Evolutionary conservation across 2,888 invertebrate genomes (phyloP), one percentile per base, ranked within the genome.

Genomic region (Heliconius charithonia): DNA sequence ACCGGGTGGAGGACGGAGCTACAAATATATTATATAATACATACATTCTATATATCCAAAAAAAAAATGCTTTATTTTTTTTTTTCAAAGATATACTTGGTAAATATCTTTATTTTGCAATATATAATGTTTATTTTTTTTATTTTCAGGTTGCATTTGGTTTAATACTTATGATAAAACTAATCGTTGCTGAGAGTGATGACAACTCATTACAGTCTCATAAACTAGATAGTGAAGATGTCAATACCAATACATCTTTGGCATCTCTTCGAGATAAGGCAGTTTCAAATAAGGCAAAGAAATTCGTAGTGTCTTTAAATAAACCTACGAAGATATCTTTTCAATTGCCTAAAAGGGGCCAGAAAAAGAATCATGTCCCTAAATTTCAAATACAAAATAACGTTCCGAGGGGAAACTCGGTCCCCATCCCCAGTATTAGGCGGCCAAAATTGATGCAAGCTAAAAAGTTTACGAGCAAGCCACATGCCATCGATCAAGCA

Each of bases 391-490:
- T 37, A 66, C 66, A 66, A 37, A 22, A 66, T 10, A 66, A 66
- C 22, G 37, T 32, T 37, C 19, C 19, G 22, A 66, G 22, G 12
- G n/a, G 22, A n/a, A 66, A 37, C 10, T 19, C 66, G 16, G 3
- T 12, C 22, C n/a, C 32, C 16, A n/a, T 37, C 4, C n/a, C n/a
- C 10, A 66, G 37, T 62, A 67, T 51, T 27, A 70, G 4, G 3
- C 70, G 70, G 19, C 73, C 73, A 9, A 29, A 37, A n/a, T 25
- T 73, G n/a, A 73, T 73, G 73, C 16, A 73, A 32, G 32, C 62
- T 41, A 73, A 37, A 25, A 73, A 37, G 62, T 73, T 73, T 37
- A 73, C 59, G 16, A 59, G 32, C 6, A 62, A 73, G 16, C 73
- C 73, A n/a, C 73, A 73, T 32, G 4, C 37, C n/a, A n/a, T 62